Conservation (phyloP, 2,797 vertebrate species). For the Manis crassicaudata region DNA sequence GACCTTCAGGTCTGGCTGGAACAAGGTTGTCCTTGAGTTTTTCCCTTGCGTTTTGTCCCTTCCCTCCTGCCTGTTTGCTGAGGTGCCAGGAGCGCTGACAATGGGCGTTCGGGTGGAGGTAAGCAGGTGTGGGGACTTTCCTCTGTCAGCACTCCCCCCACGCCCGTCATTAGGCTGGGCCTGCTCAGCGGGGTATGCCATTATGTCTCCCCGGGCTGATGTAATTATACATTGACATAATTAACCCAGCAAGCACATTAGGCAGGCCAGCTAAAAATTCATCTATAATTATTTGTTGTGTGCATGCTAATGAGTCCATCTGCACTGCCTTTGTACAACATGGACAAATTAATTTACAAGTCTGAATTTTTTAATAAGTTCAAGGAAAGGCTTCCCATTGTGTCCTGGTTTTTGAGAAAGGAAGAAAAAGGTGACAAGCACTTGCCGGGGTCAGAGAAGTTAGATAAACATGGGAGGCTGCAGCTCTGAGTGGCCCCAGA, state of each 20-base stretch:
- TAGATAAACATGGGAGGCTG: conserved; percentile 68
- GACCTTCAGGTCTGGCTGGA: conserved; percentile 49
- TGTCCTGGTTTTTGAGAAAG: conserved; percentile 74
- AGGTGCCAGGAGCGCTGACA: conserved; percentile 73
- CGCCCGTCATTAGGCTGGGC: conserved; percentile 95
- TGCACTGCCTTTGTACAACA: conserved; percentile 99
- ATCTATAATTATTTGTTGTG: conserved; percentile 99
- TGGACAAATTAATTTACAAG: conserved; percentile 99
- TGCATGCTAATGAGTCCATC: conserved; percentile 99
- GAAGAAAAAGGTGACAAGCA: conserved; percentile 35
- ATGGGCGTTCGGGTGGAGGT: conserved; percentile 86
- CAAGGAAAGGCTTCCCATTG: conserved; percentile 87
- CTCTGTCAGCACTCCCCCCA: conserved; percentile 94
- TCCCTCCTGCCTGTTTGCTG: conserved; percentile 36
- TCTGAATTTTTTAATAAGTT: conserved; percentile 92
- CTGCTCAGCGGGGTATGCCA: conserved; percentile 95
- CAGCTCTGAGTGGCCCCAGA: rapidly evolving
- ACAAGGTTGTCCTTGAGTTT: neutral
- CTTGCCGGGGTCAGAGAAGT: conserved; percentile 79
- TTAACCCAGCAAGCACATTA: conserved; percentile 99
- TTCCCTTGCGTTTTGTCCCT: neutral
- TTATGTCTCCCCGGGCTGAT: conserved; percentile 98
- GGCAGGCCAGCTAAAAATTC: conserved; percentile 97
- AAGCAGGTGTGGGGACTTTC: conserved; percentile 94
- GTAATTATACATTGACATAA: conserved; percentile 99